Conservation (phyloP, 2,797 vertebrate species). For the Peromyscus nudipes region DNA sequence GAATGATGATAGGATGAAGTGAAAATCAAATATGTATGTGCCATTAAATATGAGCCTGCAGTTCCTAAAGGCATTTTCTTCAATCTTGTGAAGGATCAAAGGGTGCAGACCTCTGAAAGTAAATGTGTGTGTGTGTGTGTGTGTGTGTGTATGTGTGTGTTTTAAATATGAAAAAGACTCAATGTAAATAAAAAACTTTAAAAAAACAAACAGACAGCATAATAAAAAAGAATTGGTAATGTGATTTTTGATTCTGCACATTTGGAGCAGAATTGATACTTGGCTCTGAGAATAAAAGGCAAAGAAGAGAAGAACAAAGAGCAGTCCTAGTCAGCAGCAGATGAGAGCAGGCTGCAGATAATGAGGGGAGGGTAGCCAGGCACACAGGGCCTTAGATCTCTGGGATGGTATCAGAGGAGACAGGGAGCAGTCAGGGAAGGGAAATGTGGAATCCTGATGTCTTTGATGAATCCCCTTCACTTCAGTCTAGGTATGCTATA, state of each 20-base stretch:
- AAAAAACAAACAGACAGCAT: constrained; percentile 51
- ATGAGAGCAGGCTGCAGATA: constrained; percentile 76
- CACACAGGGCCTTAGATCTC: constrained; percentile 82
- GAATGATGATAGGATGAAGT: background rate
- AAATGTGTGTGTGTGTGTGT: background rate
- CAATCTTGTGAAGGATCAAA: constrained; percentile 59
- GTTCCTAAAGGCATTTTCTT: constrained; percentile 9
- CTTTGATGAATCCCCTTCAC: constrained; percentile 81
- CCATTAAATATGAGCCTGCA: constrained; percentile 14
- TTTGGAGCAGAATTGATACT: constrained; percentile 76
- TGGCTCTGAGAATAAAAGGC: constrained; percentile 82
- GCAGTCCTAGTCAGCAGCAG: constrained; percentile 37
- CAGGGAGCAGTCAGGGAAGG: constrained; percentile 70
- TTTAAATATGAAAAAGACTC: constrained; percentile 60
- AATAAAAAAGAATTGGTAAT: constrained; percentile 79
- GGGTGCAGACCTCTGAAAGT: background rate
- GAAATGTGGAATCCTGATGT: constrained; percentile 77
- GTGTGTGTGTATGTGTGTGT: background rate
- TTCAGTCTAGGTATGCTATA: constrained; percentile 33
- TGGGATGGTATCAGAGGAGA: constrained; percentile 81
- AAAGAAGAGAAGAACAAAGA: constrained; percentile 85
- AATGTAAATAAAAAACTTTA: constrained; percentile 68
- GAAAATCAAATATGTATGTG: constrained; percentile 57
- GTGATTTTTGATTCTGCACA: constrained; percentile 70
- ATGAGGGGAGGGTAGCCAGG: constrained; percentile 77